Evolutionary conservation across 2,888 invertebrate species (phyloP).

Genomic region (Lasioglossum morio): DNA sequence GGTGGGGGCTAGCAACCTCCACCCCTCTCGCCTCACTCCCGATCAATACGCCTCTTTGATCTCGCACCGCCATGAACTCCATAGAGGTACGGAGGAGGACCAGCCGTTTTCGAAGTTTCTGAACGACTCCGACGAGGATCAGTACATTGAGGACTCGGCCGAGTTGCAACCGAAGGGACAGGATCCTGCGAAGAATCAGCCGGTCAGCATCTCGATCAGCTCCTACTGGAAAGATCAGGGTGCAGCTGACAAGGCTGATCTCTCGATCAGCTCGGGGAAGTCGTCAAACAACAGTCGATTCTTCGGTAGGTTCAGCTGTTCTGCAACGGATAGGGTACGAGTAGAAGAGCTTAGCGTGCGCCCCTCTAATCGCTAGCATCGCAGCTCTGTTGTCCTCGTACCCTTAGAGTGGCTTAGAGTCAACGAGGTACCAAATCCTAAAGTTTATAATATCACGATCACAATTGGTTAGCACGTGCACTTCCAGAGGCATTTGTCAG

Average conservation of each 20-base stretch:
- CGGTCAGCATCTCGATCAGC: slow-evolving; percentile 7
- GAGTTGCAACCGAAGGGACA: neutral
- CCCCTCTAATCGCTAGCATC: no score
- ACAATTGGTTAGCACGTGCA: no score
- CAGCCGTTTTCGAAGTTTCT: slow-evolving; percentile 72
- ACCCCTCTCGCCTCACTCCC: slow-evolving; percentile 73
- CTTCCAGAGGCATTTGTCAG: no score
- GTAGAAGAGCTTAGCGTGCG: no score
- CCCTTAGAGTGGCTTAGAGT: no score
- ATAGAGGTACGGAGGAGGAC: slow-evolving; percentile 72
- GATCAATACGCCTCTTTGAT: slow-evolving; percentile 82
- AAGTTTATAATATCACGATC: no score
- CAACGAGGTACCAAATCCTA: no score
- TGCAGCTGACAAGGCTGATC: neutral
- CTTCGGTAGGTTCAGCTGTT: neutral
- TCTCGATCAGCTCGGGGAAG: neutral
- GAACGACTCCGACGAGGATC: slow-evolving; percentile 59
- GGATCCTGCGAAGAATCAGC: slow-evolving; percentile 33
- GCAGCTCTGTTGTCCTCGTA: no score
- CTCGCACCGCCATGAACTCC: slow-evolving; percentile 73
- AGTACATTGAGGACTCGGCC: slow-evolving; percentile 59
- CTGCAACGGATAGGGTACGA: no score
- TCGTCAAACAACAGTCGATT: neutral
- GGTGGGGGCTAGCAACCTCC: slow-evolving; percentile 76
- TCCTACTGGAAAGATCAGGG: neutral